Evolutionary conservation across 2,888 invertebrate species (phyloP), one percentile per base, ranked within the genome.

Genomic region (Tenthredo livida): DNA sequence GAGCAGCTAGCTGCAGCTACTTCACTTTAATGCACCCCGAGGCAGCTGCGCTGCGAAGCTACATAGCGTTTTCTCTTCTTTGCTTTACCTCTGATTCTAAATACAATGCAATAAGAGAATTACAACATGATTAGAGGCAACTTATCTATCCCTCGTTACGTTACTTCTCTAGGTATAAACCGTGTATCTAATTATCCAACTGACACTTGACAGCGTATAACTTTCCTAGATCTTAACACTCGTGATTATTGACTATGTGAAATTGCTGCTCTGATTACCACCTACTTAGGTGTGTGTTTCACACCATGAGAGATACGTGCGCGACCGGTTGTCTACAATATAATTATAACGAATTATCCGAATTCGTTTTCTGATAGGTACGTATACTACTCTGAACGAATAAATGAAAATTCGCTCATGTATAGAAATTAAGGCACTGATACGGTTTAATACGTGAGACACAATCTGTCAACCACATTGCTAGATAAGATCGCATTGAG

Each of bases 391-490:
- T n/a, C n/a, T n/a, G n/a, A n/a, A n/a, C n/a, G n/a, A n/a, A n/a
- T n/a, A n/a, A n/a, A n/a, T n/a, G 33, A 67, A 4, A 67, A 33
- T 15, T 17, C 29, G 29, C 17, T 29, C 15, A 33, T 33, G 17
- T 61, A 25, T 61, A 58, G 21, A n/a, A 7, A 61, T 67, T 67
- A 67, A 33, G 33, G 15, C 67, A 33, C n/a, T 17, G 29, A 72
- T n/a, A 15, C 43, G 10, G 67, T 40, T 73, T 10, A 21, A 12
- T 7, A 15, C 61, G n/a, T 50, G 80, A 80, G 21, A 73, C 43
- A 43, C 61, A 40, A 80, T n/a, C 80, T 61, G 80, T 80, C 80
- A 80, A 80, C 80, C 61, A 7, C n/a, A 37, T 25, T 9, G 58
- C 54, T 10, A 80, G 80, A 80, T 80, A 61, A 17, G 10, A 40